Base-by-base conservation (phyloP, 2,888 invertebrate species). In the Heliothis peltigera region DNA sequence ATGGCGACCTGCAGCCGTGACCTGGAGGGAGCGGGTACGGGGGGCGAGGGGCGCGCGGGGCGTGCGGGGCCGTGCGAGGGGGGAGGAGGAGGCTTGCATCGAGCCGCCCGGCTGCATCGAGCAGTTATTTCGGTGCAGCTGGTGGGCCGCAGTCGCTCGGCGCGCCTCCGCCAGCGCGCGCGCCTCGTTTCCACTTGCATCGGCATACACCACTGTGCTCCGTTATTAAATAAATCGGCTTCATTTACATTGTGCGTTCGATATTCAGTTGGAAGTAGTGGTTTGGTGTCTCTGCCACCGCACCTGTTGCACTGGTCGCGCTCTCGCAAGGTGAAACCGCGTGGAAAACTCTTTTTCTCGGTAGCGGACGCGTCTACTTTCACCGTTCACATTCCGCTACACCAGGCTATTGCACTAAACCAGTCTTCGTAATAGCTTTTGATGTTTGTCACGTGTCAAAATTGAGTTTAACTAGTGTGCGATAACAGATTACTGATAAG, bases 41-140 rank as follows among this genome's bases (percentile, higher is more conserved):
- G 64, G 18, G 53, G 47, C 63, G 28, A 1, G 42, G 4, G 67
- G 43, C 75, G 59, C 73, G 47, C 61, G 69, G 61, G 77, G 74
- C 55, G 73, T 48, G 71, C 6, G 71, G 70, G 64, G 57, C 63
- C 48, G 54, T 43, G 19, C 57, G 64, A 72, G 76, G 79, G 79
- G 67, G 70, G 70, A 82, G 70, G 82, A 81, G 77, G 81, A 80
- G 87, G 87, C 84, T 85, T 93, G 94, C 94, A 93, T 90, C 90
- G 89, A 90, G 86, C 92, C 90, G 91, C 93, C 93, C 85, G 94
- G 92, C 88, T 94, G 93, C 93, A 93, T 56, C 84, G 89, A 93
- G 93, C 93, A 92, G 93, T 92, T 95, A 95, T 94, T 95, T 95
- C 92, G 91, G 94, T 95, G 95, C 94, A 95, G 89, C 91, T 87